Conservation (phyloP, 1,140 invertebrate genomes). For the Drosophila tropicalis region DNA sequence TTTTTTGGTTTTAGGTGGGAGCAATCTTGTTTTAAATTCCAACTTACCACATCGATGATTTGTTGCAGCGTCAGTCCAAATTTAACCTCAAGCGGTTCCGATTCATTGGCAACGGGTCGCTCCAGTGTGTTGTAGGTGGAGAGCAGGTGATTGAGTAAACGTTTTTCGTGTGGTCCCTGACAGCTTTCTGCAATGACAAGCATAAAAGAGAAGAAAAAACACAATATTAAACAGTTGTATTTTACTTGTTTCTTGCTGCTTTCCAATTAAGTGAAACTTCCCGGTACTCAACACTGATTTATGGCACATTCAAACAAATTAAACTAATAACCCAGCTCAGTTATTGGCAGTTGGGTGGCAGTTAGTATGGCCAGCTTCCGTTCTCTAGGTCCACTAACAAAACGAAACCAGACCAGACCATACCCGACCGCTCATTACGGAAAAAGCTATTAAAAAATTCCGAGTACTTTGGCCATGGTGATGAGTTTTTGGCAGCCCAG, state of each 20-base stretch:
- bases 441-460: conserved; percentile 63
- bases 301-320: conserved; percentile 55
- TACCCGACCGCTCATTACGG: conserved; percentile 52
- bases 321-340: conserved; percentile 54
- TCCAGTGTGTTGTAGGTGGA: conserved; percentile 98
- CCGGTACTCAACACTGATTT: conserved; percentile 52
- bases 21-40: too few species aligned
- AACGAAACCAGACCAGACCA: background rate
- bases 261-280: conserved; percentile 51
- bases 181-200: conserved; percentile 86
- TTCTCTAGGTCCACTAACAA: background rate
- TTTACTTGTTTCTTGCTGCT: background rate
- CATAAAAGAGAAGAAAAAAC: conserved; percentile 8
- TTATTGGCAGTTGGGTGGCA: conserved; percentile 48
- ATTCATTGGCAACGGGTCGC: conserved; percentile 97
- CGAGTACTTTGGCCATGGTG: conserved; percentile 30
- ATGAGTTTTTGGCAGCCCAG: conserved; percentile 52
- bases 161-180: conserved; percentile 94
- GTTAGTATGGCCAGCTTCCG: background rate
- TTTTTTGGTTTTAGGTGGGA: background rate
- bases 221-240: conserved; percentile 3
- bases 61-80: conserved; percentile 98
- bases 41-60: conserved; percentile 99
- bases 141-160: conserved; percentile 93
- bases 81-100: conserved; percentile 94